phyloP scores from a whole-genome alignment of 1,140 invertebrate species.

The Zaprionus kolodkinae region DNA sequence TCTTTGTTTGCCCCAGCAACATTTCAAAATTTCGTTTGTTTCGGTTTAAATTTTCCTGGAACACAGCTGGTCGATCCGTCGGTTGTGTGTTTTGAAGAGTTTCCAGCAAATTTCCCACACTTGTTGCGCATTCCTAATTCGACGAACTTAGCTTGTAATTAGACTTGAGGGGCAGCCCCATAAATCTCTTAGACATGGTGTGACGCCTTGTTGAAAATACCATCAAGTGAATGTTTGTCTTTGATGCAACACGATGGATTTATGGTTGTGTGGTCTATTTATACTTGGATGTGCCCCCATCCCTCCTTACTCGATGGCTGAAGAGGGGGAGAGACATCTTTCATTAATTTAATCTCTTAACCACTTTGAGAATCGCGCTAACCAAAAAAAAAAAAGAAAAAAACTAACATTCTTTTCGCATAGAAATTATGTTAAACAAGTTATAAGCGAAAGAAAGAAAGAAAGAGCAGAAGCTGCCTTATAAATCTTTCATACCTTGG shows the following conservation, averaged over 20 bases:
- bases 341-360: constrained; percentile 2
- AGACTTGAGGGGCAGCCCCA: constrained; percentile 66
- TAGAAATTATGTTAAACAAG: constrained; percentile 72
- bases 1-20: not conserved
- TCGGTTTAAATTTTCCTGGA: constrained; percentile 57
- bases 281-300: constrained; percentile 12
- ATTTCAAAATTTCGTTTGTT: constrained; percentile 38
- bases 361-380: not conserved
- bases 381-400: too few relatives aligned
- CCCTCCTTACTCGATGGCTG: not conserved
- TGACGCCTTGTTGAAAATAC: constrained; percentile 53
- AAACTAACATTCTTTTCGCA: constrained; percentile 24
- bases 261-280: constrained; percentile 62
- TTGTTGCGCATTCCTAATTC: constrained; percentile 69
- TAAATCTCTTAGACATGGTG: constrained; percentile 61
- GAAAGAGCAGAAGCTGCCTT: constrained; percentile 15
- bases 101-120: constrained; percentile 65
- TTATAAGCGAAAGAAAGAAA: constrained; percentile 49
- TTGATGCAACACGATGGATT: constrained; percentile 73
- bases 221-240: constrained; percentile 50
- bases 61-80: constrained; percentile 68
- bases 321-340: too few relatives aligned
- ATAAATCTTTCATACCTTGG: constrained; percentile 83
- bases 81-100: constrained; percentile 17
- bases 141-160: constrained; percentile 78